Conservation (phyloP, 2,797 vertebrate species). For the Phoeniculus purpureus region DNA sequence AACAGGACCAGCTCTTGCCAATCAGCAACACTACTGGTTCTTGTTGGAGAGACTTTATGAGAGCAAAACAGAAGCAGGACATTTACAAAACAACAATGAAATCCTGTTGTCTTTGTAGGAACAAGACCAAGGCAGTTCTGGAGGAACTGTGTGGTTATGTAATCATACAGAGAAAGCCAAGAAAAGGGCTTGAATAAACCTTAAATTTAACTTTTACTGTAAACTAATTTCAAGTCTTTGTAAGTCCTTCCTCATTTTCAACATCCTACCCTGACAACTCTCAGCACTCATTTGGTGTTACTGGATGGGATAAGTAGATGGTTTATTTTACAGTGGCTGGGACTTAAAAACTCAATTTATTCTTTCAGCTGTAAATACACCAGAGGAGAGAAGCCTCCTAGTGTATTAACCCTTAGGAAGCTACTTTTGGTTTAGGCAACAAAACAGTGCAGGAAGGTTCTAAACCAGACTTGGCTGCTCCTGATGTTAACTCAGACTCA, state of each 20-base stretch:
- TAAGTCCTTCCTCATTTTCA: not conserved
- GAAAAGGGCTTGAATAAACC: constrained; percentile 2
- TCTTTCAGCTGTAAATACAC: constrained; percentile 24
- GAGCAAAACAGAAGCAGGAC: not conserved
- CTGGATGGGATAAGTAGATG: not conserved
- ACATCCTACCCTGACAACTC: not conserved
- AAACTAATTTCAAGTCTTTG: not conserved
- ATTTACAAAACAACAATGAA: not conserved
- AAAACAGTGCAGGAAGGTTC: not conserved
- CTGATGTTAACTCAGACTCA: not conserved
- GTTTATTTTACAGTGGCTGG: not conserved
- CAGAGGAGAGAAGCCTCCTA: constrained; percentile 17
- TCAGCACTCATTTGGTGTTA: not conserved
- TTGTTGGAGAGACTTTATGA: not conserved
- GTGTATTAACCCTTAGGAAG: not conserved
- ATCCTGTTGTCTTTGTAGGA: not conserved
- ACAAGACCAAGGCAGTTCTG: not conserved
- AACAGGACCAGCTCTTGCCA: not conserved
- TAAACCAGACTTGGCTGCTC: not conserved
- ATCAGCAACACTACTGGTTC: not conserved
- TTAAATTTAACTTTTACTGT: not conserved
- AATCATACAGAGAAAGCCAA: not conserved
- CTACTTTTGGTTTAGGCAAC: not conserved
- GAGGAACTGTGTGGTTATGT: not conserved
- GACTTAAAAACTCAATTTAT: constrained; percentile 17